Evolutionary conservation across 2,113 vertebrate genomes (phyloP).

Genomic region (Fulmarus glacialis): DNA sequence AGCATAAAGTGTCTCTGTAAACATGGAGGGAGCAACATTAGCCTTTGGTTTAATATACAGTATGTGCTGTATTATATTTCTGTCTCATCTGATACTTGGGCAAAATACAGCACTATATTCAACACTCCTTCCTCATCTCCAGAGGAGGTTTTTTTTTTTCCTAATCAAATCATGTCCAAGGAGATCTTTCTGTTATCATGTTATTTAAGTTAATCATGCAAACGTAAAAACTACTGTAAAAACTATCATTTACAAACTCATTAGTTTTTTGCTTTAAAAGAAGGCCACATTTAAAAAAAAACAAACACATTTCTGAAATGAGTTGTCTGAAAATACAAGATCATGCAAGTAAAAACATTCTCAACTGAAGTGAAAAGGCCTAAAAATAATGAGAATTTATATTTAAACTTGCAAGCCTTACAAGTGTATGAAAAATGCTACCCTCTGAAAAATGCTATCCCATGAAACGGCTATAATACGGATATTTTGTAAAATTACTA

Average conservation of each 20-base stretch:
- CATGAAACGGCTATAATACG: not conserved
- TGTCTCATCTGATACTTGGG: not conserved
- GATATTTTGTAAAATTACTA: not conserved
- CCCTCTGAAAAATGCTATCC: not conserved
- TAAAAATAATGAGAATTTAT: not conserved
- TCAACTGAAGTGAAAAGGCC: not conserved
- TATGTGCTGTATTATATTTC: not conserved
- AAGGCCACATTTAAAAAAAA: not conserved
- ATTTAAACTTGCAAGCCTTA: not conserved
- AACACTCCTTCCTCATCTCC: not conserved
- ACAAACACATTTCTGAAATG: not conserved
- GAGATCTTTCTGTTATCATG: not conserved
- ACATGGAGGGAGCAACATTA: not conserved
- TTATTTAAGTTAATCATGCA: not conserved
- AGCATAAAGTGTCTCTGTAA: constrained; percentile 88
- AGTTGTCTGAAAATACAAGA: not conserved
- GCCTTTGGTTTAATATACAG: not conserved
- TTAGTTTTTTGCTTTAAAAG: not conserved
- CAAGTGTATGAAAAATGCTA: not conserved
- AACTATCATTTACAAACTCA: not conserved
- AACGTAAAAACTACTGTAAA: accelerated
- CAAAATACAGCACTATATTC: not conserved
- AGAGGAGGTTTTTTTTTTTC: not conserved
- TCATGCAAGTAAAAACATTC: not conserved
- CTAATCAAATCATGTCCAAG: not conserved